A percentile compares a stretch with the other conserved stretches of the same genome.
phyloP scores from a whole-genome alignment of 2,113 vertebrate genomes.

The Argyrosomus japonicus region DNA sequence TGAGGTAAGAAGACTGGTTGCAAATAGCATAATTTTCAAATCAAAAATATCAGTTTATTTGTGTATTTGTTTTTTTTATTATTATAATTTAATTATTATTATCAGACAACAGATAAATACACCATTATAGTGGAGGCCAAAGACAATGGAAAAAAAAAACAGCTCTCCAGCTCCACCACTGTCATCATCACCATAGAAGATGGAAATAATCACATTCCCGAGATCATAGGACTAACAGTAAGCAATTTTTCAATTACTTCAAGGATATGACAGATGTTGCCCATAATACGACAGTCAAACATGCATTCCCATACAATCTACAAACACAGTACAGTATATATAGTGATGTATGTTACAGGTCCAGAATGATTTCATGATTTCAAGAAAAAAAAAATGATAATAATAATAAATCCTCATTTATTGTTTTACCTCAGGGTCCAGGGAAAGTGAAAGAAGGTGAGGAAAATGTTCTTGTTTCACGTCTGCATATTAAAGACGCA shows the following conservation, averaged over 20 bases:
- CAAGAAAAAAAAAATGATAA: background rate
- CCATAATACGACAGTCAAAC: background rate
- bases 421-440: conserved; percentile 40
- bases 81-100: no score
- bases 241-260: conserved; percentile 11
- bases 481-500: conserved; percentile 65
- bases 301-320: no score
- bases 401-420: background rate
- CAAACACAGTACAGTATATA: no score
- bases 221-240: conserved; percentile 58
- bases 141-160: conserved; percentile 49
- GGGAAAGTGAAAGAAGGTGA: conserved; percentile 63
- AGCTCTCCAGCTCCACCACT: conserved; percentile 68
- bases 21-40: background rate
- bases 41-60: background rate
- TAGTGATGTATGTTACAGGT: no score
- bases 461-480: conserved; percentile 50
- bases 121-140: conserved; percentile 74
- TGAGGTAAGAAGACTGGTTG: conserved; percentile 66
- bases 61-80: no score
- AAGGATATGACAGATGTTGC: background rate
- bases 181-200: conserved; percentile 68
- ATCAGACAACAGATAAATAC: conserved; percentile 68
- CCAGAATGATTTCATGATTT: no score
- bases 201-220: conserved; percentile 73